Conservation (phyloP, 2,797 vertebrate genomes). For the Microctenopoma stevenorrisi region DNA sequence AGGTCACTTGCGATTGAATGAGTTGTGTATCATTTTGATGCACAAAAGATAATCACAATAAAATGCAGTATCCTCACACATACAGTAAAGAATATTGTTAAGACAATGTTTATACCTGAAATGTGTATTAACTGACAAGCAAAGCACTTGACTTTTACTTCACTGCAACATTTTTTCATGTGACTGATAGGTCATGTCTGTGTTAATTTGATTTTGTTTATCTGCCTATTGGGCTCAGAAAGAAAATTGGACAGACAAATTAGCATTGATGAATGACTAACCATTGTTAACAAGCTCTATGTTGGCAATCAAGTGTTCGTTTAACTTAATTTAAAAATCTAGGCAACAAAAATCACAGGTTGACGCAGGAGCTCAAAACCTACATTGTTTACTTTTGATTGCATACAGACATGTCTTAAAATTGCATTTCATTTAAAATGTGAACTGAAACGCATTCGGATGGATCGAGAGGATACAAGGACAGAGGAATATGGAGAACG, state of each 20-base stretch:
- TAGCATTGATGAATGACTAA: conserved; percentile 46
- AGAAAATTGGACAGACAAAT: conserved; percentile 33
- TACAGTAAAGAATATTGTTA: background rate
- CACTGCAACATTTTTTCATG: conserved; percentile 13
- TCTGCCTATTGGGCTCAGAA: conserved; percentile 15
- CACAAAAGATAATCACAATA: background rate
- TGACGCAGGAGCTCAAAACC: conserved; percentile 1
- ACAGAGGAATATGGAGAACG: conserved; percentile 5
- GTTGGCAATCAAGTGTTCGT: conserved; percentile 27
- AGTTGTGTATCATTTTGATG: background rate
- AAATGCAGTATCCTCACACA: background rate
- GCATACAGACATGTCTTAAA: background rate
- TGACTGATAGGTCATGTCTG: conserved; percentile 26
- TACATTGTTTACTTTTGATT: background rate
- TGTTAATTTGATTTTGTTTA: conserved; percentile 45
- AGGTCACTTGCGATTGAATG: background rate
- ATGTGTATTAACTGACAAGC: conserved; percentile 6
- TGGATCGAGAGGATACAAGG: conserved; percentile 6
- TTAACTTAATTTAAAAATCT: conserved; percentile 30
- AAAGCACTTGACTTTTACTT: conserved; percentile 15
- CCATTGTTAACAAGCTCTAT: conserved; percentile 8
- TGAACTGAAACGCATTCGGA: conserved; percentile 7
- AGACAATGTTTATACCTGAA: background rate
- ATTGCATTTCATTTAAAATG: conserved; percentile 2
- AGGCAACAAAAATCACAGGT: background rate